Evolutionary conservation across 2,113 vertebrate genomes (phyloP).

Genomic region (Oryzias woworae): DNA sequence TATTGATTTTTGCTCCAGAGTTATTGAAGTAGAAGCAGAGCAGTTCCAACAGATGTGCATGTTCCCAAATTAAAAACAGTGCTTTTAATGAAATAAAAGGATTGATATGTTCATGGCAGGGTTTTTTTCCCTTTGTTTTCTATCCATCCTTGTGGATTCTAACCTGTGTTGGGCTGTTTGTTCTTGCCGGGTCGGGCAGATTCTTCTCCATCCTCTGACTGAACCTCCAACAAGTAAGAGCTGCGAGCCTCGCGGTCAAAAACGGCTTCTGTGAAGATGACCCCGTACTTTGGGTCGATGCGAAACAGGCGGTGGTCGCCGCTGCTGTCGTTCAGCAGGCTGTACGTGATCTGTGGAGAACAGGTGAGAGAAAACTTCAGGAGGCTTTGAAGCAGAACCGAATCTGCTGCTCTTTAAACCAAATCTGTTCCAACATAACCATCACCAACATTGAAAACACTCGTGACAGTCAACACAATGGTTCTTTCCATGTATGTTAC

Average conservation of each 20-base stretch:
- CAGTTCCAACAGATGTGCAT: too few species aligned
- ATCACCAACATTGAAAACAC: constrained; percentile 23
- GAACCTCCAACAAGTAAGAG: constrained; percentile 87
- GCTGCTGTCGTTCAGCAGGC: constrained; percentile 83
- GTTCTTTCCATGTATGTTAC: too few species aligned
- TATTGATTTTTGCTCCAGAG: too few species aligned
- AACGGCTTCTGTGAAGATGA: constrained; percentile 83
- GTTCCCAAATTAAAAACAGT: too few species aligned
- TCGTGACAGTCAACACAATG: constrained; percentile 12
- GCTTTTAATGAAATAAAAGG: too few species aligned
- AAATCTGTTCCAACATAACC: constrained; percentile 14
- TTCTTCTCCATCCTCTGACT: constrained; percentile 85
- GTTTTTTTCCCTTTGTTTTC: background rate
- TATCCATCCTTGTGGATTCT: background rate
- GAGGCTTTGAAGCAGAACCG: constrained; percentile 6
- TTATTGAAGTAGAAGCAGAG: too few species aligned
- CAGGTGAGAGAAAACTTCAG: constrained; percentile 19
- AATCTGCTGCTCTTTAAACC: constrained; percentile 22
- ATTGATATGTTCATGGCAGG: too few species aligned
- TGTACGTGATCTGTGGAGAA: constrained; percentile 83
- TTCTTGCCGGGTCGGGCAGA: constrained; percentile 86
- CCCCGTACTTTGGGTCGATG: constrained; percentile 80
- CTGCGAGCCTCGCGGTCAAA: constrained; percentile 87
- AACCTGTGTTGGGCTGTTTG: constrained; percentile 87
- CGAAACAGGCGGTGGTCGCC: constrained; percentile 83